Evolutionary conservation across 2,113 vertebrate genomes (phyloP).

Genomic region (Pangasianodon hypophthalmus): DNA sequence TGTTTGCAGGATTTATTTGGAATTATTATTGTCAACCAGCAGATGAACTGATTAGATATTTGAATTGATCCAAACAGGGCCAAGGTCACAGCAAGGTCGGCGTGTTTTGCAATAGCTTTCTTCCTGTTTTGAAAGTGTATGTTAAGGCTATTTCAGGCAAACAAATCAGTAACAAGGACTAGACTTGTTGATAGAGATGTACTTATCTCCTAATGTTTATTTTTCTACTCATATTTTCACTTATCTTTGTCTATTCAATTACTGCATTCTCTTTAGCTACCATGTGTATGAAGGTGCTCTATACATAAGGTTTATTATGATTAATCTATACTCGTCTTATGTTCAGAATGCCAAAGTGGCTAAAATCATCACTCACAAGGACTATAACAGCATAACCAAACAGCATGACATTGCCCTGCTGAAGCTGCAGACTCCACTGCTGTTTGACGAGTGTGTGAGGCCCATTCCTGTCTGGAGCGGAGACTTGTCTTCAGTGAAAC

Average conservation of each 20-base stretch:
- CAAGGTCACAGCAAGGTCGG: background rate
- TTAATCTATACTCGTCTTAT: background rate
- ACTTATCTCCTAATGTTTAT: background rate
- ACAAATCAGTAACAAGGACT: background rate
- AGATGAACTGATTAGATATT: background rate
- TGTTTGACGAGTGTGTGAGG: constrained; percentile 61
- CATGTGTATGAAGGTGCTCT: background rate
- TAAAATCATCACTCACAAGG: constrained; percentile 56
- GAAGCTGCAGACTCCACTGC: constrained; percentile 62
- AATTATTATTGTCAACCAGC: too few relatives aligned
- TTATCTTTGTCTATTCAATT: background rate
- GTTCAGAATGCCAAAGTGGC: constrained; percentile 57
- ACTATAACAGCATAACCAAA: constrained; percentile 62
- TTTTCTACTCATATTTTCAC: background rate
- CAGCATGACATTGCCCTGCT: constrained; percentile 68
- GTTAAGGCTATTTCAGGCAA: background rate
- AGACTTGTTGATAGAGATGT: background rate
- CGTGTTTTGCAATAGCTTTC: background rate
- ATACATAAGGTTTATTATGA: background rate
- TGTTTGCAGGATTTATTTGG: too few relatives aligned
- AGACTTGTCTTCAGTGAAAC: constrained; percentile 12
- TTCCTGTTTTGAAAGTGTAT: background rate
- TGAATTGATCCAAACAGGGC: background rate
- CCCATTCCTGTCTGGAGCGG: constrained; percentile 64
- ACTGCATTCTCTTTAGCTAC: background rate